phyloP scores from a whole-genome alignment of 2,113 vertebrate species.

The Phycodurus eques region DNA sequence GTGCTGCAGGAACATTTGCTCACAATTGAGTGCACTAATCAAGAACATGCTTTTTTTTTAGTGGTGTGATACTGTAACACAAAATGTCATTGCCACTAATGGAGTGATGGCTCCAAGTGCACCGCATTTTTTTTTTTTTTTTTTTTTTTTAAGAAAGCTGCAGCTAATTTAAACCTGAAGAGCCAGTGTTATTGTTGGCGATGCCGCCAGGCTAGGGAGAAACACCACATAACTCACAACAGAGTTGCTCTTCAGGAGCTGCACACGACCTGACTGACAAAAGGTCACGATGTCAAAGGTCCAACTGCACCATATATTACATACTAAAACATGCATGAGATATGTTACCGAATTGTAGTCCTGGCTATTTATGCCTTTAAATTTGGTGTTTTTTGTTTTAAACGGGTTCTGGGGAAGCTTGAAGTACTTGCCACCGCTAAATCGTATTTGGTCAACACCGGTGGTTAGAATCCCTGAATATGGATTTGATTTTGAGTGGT shows the following conservation, averaged over 20 bases:
- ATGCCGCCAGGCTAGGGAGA: conserved; percentile 28
- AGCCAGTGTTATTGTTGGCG: conserved; percentile 39
- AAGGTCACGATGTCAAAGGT: conserved; percentile 49
- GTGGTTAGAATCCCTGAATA: conserved; percentile 4
- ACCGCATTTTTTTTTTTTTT: conserved; percentile 63
- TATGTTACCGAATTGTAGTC: not conserved
- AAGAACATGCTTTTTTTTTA: conserved; percentile 42
- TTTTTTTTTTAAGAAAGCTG: conserved; percentile 36
- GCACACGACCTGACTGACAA: conserved; percentile 16
- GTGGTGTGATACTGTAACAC: conserved; percentile 14
- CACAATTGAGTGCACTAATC: not conserved
- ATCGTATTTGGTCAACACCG: not conserved
- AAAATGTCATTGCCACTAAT: conserved; percentile 1
- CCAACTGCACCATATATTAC: conserved; percentile 19
- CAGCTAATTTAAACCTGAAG: conserved; percentile 71
- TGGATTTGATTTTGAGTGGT: conserved; percentile 20
- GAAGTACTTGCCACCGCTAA: not conserved
- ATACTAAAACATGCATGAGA: conserved; percentile 7
- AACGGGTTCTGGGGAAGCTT: not conserved
- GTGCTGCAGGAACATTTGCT: not conserved
- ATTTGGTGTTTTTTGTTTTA: not conserved
- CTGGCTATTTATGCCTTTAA: not conserved
- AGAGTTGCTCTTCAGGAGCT: conserved; percentile 24
- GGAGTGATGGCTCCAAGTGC: conserved; percentile 53
- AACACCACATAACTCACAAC: conserved; percentile 33